Evolutionary conservation across 2,113 vertebrate species (phyloP).

Genomic region (Phocoena phocoena): DNA sequence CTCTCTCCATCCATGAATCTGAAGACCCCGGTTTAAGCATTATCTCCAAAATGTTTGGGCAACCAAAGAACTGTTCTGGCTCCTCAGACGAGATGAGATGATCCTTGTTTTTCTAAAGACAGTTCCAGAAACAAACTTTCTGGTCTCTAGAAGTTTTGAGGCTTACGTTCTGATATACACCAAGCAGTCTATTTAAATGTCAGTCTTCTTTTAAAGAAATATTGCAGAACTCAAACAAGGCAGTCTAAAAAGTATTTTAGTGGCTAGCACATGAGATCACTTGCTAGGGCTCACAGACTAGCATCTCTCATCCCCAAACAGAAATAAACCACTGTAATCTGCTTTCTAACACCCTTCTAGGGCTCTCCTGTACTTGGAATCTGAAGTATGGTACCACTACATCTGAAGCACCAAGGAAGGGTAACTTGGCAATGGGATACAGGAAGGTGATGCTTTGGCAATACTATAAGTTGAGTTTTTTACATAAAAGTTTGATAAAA

Average conservation of each 20-base stretch:
- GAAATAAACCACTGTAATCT: background rate
- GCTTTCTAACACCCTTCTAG: background rate
- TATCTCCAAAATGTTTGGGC: background rate
- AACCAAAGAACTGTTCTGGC: background rate
- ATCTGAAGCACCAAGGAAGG: background rate
- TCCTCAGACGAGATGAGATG: background rate
- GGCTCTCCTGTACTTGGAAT: background rate
- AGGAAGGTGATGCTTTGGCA: background rate
- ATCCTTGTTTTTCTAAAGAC: background rate
- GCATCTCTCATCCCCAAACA: background rate
- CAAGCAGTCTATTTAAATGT: background rate
- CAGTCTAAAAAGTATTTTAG: background rate
- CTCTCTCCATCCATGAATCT: background rate
- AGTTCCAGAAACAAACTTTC: constrained; percentile 47
- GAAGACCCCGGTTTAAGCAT: background rate
- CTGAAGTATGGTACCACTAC: background rate
- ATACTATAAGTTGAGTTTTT: background rate
- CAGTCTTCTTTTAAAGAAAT: background rate
- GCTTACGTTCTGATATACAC: background rate
- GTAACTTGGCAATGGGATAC: background rate
- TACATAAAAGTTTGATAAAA: background rate
- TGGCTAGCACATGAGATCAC: background rate
- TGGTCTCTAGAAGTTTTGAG: background rate
- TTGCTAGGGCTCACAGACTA: background rate
- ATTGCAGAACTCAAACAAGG: background rate